Evolutionary conservation across 2,888 invertebrate genomes (phyloP).

Genomic region (Lycocerus yunnanus): DNA sequence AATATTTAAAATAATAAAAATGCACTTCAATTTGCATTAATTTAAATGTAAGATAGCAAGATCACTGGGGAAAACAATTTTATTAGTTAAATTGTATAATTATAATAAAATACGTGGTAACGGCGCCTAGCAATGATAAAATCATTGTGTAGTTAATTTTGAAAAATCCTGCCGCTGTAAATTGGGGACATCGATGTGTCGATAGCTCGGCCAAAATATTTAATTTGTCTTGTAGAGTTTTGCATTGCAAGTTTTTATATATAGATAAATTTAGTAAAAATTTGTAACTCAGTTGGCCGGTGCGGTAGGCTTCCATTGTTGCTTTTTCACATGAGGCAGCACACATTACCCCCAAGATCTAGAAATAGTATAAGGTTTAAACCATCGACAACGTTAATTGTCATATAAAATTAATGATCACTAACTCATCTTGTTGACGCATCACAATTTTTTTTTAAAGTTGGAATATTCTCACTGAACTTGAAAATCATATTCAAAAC

Average conservation of each 20-base stretch:
- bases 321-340: conserved; percentile 32
- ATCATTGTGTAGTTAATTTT: conserved; percentile 26
- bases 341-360: conserved; percentile 32
- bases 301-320: conserved; percentile 33
- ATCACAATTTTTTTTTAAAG: too few relatives aligned
- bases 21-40: not conserved
- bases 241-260: conserved; percentile 9
- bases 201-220: conserved; percentile 21
- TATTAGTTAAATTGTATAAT: conserved; percentile 25
- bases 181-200: conserved; percentile 10
- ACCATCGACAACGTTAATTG: too few relatives aligned
- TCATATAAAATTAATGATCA: too few relatives aligned
- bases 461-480: too few relatives aligned
- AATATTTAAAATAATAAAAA: not conserved
- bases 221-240: not conserved
- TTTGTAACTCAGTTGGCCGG: conserved; percentile 32
- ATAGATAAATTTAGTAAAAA: conserved; percentile 32
- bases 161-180: conserved; percentile 32
- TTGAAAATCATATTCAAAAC: too few relatives aligned
- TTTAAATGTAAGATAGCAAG: not conserved
- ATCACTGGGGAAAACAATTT: not conserved
- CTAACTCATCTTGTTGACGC: too few relatives aligned
- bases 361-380: conserved; percentile 15
- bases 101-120: conserved; percentile 31
- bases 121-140: conserved; percentile 24